Evolutionary conservation across 2,113 vertebrate species (phyloP), one percentile per base, ranked within the genome.

Genomic region (Alligator sinensis): DNA sequence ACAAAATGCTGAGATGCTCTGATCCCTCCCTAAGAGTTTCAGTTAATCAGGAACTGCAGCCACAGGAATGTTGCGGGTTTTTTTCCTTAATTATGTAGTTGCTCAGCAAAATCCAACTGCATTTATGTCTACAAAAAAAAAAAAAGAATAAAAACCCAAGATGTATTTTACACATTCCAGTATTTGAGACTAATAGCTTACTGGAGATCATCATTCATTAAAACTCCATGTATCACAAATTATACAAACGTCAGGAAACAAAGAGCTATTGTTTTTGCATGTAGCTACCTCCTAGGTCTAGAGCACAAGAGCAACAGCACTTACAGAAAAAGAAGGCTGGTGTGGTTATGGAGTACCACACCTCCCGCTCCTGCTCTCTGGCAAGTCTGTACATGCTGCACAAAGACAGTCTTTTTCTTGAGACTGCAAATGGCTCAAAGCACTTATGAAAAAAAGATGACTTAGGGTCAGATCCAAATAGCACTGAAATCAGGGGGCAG

Each of bases 361-460:
- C 25, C 54, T 57, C 15, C 8, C 8, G 55, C 19, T 76, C n/a
- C 55, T 30, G 11, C 78, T 79, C 34, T 77, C 70, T 5, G 6
- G 82, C 83, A 80, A 1, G 30, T 17, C 77, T 3, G 28, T 22
- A 13, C 58, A 57, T 34, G 59, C 57, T 27, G 58, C 54, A 77
- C 92, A 54, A 87, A 84, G 84, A 85, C 88, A 34, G 82, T 63
- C 4, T 62, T 79, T 77, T 87, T 78, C 75, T 70, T 82, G 92
- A 84, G 58, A 79, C 80, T 17, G 21, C n/a, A 14, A 30, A 16
- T 0, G 27, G n/a, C 72, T 84, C 75, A 76, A 87, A 7, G 61
- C 0, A 1, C 82, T 96, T 86, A 92, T 77, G 90, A 84, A 91
- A 92, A 62, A 94, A 92, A 85, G 47, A 94, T 89, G 82, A 75